These are phyloP conservation scores for Typhlichthys eigenmanni DNA, from an alignment of 2,797 vertebrate species.

Conservation along the genomic window DNA sequence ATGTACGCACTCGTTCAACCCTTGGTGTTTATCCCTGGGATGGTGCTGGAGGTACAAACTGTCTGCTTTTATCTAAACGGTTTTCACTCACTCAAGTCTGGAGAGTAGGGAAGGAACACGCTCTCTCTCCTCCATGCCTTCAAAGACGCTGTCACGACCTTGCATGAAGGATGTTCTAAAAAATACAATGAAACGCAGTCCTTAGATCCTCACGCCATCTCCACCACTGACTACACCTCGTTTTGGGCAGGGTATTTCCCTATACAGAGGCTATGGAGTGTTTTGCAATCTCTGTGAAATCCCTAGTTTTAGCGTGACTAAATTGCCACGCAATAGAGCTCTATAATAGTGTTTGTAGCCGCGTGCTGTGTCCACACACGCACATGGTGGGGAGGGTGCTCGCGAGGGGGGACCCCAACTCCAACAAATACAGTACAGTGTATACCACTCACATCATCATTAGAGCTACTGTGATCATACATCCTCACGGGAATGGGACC, in stretches of 20 bases:
- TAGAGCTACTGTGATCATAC: too few species aligned
- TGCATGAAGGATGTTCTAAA: slow-evolving; percentile 96
- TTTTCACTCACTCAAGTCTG: slow-evolving; percentile 76
- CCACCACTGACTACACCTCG: slow-evolving; percentile 96
- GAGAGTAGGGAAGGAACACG: not conserved
- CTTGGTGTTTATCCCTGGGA: slow-evolving; percentile 44
- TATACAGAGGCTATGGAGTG: too few species aligned
- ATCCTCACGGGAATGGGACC: too few species aligned
- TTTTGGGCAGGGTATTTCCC: slow-evolving; percentile 44
- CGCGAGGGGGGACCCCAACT: too few species aligned
- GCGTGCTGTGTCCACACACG: too few species aligned
- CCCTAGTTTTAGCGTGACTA: too few species aligned
- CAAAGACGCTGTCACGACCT: slow-evolving; percentile 88
- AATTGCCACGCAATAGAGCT: too few species aligned
- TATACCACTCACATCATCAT: too few species aligned
- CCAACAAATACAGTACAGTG: too few species aligned
- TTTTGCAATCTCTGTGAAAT: too few species aligned
- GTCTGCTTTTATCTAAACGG: slow-evolving; percentile 72
- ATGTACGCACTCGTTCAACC: slow-evolving; percentile 41
- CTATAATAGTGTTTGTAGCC: too few species aligned
- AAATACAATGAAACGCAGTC: slow-evolving; percentile 80
- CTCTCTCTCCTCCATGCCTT: slow-evolving; percentile 68
- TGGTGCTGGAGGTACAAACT: slow-evolving; percentile 59
- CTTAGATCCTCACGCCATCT: slow-evolving; percentile 91
- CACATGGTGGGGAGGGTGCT: too few species aligned